Conservation (phyloP, 2,888 invertebrate species). For the Stenolophus ochropezus region DNA sequence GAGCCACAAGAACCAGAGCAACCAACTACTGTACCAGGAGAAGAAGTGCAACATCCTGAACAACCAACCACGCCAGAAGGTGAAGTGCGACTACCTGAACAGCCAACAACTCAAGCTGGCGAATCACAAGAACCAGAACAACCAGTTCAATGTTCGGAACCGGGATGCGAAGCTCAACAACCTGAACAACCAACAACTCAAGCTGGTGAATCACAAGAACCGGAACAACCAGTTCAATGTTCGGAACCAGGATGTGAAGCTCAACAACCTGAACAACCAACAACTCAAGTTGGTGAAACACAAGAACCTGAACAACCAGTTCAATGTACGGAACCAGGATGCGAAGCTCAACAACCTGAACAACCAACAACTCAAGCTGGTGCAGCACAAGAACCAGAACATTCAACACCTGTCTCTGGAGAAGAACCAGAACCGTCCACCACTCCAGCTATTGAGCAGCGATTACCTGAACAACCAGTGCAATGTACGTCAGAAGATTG, state of each 20-base stretch:
- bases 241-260: not conserved
- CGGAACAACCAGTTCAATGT: slow-evolving; percentile 59
- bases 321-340: slow-evolving; percentile 1
- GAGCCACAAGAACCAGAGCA: slow-evolving; percentile 61
- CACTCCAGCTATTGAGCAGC: not conserved
- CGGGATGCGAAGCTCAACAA: not conserved
- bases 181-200: slow-evolving; percentile 25
- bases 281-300: not conserved
- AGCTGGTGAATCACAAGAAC: slow-evolving; percentile 21
- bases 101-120: slow-evolving; percentile 1
- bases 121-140: slow-evolving; percentile 43
- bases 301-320: not conserved
- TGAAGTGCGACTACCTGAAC: not conserved
- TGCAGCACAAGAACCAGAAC: slow-evolving; percentile 60
- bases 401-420: slow-evolving; percentile 42
- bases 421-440: not conserved
- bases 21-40: slow-evolving; percentile 45
- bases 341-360: slow-evolving; percentile 57
- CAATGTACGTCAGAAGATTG: too few relatives aligned
- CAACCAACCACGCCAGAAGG: slow-evolving; percentile 62
- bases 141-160: not conserved
- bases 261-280: not conserved
- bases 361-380: slow-evolving; percentile 36
- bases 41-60: slow-evolving; percentile 56
- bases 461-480: not conserved